These are phyloP conservation scores for Tokudaia muenninki DNA, from an alignment of 2,797 vertebrate genomes.

Conservation along the genomic window DNA sequence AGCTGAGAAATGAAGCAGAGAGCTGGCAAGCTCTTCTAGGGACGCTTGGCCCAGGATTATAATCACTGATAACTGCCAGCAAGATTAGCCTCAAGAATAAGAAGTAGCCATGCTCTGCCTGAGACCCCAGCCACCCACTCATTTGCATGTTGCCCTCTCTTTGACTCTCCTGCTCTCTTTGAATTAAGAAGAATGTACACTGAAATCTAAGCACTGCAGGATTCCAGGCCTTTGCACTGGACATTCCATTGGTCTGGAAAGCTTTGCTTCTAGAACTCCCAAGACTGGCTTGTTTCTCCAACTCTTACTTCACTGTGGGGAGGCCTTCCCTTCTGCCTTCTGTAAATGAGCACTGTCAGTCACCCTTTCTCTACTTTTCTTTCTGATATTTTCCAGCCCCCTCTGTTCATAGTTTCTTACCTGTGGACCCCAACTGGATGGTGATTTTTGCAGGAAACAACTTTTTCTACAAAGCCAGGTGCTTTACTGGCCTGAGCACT, in stretches of 20 bases:
- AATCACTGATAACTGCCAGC: slow-evolving; percentile 17
- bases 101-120: neutral
- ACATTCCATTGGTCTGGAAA: neutral
- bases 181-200: slow-evolving; percentile 20
- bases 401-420: neutral
- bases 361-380: neutral
- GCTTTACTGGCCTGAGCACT: neutral
- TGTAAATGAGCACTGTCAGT: neutral
- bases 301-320: neutral
- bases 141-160: neutral
- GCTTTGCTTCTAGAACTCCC: neutral
- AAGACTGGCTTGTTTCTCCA: neutral
- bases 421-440: neutral
- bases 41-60: slow-evolving; percentile 24
- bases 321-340: neutral
- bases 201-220: neutral
- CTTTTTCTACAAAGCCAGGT: neutral
- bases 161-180: slow-evolving; percentile 21
- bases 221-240: neutral
- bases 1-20: slow-evolving; percentile 51
- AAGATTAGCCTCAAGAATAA: slow-evolving; percentile 38
- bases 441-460: neutral
- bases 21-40: slow-evolving; percentile 54
- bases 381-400: neutral
- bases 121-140: neutral